phyloP scores from a whole-genome alignment of 2,888 invertebrate species.

The Acleris holmiana region DNA sequence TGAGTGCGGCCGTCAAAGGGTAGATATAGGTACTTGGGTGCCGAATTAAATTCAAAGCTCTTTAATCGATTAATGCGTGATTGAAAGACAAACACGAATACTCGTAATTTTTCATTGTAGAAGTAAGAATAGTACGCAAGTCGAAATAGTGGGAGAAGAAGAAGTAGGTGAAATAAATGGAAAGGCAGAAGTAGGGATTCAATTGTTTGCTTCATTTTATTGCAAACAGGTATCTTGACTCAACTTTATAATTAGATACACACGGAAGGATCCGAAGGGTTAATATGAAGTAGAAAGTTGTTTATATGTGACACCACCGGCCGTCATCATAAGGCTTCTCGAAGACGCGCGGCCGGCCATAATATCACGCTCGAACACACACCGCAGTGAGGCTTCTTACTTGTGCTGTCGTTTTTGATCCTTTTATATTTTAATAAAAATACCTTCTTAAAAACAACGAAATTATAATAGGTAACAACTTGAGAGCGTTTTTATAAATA shows the following conservation, averaged over 20 bases:
- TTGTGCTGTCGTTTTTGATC: slow-evolving; percentile 15
- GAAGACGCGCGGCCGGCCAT: slow-evolving; percentile 59
- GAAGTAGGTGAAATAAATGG: too few relatives aligned
- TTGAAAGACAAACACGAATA: too few relatives aligned
- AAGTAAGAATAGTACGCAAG: too few relatives aligned
- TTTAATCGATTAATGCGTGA: too few relatives aligned
- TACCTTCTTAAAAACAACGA: not conserved
- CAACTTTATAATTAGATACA: not conserved
- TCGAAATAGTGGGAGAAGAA: too few relatives aligned
- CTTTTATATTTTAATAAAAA: slow-evolving; percentile 3
- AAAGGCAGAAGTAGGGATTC: too few relatives aligned
- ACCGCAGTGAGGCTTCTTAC: slow-evolving; percentile 59
- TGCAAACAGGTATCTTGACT: not conserved
- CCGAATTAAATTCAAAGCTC: too few relatives aligned
- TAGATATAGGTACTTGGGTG: too few relatives aligned
- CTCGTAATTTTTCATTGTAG: too few relatives aligned
- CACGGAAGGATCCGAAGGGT: slow-evolving; percentile 4
- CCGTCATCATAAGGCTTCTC: slow-evolving; percentile 57
- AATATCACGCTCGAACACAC: slow-evolving; percentile 63
- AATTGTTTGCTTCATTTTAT: not conserved
- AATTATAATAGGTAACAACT: too few relatives aligned
- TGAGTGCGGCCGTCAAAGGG: too few relatives aligned
- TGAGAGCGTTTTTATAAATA: too few relatives aligned
- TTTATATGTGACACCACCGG: slow-evolving; percentile 40
- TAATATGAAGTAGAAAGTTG: slow-evolving; percentile 39